Percentiles rank a stretch among this genome's conserved stretches.
Conservation (phyloP, 2,888 invertebrate genomes). For the Axea sp. region DNA sequence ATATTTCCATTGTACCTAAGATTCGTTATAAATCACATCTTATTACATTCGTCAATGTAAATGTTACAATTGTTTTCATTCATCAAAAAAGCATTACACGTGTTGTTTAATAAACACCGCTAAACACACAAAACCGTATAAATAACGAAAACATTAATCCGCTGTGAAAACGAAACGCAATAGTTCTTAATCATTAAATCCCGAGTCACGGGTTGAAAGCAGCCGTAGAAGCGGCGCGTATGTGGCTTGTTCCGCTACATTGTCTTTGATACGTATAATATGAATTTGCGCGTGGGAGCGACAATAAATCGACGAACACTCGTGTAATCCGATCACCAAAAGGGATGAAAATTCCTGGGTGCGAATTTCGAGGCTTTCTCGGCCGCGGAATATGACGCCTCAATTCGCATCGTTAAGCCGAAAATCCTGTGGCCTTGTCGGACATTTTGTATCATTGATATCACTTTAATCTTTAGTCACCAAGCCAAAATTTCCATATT, state of each 20-base stretch:
- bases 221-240: slow-evolving; percentile 53
- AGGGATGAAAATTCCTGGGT: slow-evolving; percentile 63
- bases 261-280: slow-evolving; percentile 58
- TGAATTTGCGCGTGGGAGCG: slow-evolving; percentile 56
- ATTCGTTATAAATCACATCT: no score
- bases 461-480: slow-evolving; percentile 71
- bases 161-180: slow-evolving; percentile 43
- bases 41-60: no score
- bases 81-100: slow-evolving; percentile 7
- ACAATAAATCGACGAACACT: slow-evolving; percentile 60
- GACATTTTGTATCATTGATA: slow-evolving; percentile 75
- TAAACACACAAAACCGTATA: slow-evolving; percentile 25
- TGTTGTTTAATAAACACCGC: slow-evolving; percentile 22
- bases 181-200: slow-evolving; percentile 55
- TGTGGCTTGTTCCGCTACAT: slow-evolving; percentile 56
- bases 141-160: slow-evolving; percentile 42
- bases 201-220: slow-evolving; percentile 46
- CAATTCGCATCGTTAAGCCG: slow-evolving; percentile 61
- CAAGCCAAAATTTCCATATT: slow-evolving; percentile 69
- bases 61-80: background rate
- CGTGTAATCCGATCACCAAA: slow-evolving; percentile 62
- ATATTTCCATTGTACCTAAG: no score
- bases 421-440: slow-evolving; percentile 61
- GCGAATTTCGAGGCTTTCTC: slow-evolving; percentile 62
- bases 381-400: slow-evolving; percentile 61